Conservation (phyloP, 2,888 invertebrate species). For the Drosophila antonietae region DNA sequence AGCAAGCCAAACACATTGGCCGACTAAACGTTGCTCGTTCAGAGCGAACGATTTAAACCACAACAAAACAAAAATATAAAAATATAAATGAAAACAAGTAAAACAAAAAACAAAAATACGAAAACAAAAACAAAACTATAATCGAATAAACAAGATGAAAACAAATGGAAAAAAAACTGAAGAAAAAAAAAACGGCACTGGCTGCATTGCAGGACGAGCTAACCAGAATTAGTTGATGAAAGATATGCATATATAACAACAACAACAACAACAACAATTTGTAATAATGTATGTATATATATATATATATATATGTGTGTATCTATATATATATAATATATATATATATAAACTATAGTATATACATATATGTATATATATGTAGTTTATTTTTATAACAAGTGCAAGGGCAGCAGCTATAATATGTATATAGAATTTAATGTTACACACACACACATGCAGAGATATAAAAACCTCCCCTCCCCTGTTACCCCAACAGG, state of each 20-base stretch:
- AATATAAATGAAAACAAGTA: not conserved
- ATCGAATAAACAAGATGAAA: constrained; percentile 15
- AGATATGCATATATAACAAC: constrained; percentile 23
- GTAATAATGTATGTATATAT: not conserved
- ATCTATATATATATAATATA: constrained; percentile 5
- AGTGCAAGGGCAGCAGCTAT: constrained; percentile 14
- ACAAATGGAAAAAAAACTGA: not conserved
- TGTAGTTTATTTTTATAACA: constrained; percentile 45
- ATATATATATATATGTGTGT: constrained; percentile 1
- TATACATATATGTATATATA: constrained; percentile 6
- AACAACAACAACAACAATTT: constrained; percentile 1
- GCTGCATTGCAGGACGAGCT: constrained; percentile 34
- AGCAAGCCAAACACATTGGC: constrained; percentile 72
- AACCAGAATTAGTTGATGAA: constrained; percentile 19
- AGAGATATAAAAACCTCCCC: not conserved
- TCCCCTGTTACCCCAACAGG: not conserved
- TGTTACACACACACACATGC: constrained; percentile 31
- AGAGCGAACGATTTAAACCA: not conserved
- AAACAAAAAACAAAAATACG: not conserved
- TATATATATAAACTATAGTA: not conserved
- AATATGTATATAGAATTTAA: constrained; percentile 43
- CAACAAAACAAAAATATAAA: constrained; percentile 1
- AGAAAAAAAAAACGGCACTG: constrained; percentile 17
- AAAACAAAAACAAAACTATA: constrained; percentile 6
- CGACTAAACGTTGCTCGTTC: constrained; percentile 53